Base-by-base conservation (phyloP, 2,797 vertebrate species). In the Hydrolagus colliei region DNA sequence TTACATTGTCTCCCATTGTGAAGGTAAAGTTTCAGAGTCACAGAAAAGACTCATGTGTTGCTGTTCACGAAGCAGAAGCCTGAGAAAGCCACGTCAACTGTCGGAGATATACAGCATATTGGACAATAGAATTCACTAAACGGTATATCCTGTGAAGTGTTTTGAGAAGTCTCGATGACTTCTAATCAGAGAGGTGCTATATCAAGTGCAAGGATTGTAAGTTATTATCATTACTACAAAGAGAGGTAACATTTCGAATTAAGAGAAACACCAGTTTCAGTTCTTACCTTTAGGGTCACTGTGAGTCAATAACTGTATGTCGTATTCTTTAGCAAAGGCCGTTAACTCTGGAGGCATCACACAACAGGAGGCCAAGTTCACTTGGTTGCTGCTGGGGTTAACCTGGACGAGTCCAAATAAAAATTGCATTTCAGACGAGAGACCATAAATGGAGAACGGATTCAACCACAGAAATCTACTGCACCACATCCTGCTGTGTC, bases 341-440 rank as follows among this genome's bases (percentile, higher is more conserved):
- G 97, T 99, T 86, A 99, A 92, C 89, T 99, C 98, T n/a, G 97
- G 97, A 86, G 98, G 98, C 98, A 99, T 99, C 91, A 99, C 97
- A 88, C 98, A 99, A 91, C 98, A 99, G 85, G 98, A 99, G 65
- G 98, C 98, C 86, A 99, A 93, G 90, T 99, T 99, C 85, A 99
- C 97, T 92, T 98, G 98, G 91, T 99, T 99, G 90, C 98, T 99
- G 91, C 95, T 97, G 87, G 98, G 98, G 89, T 98, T 99, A 87
- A 99, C 95, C 98, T 99, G 87, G 68, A 86, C 73, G 88, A 10
- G 67, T 18, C n/a, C 18, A 86, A 75, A 89, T 22, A 87, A 87
- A 76, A 27, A 27, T 27, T 65, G 18, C 35, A 68, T 2, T 6
- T 71, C n/a, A 73, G 67, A 32, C 67, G 41, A 85, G 16, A 22